phyloP scores from a whole-genome alignment of 92 coral and sea anemone genomes.

The Porites cylindrica region DNA sequence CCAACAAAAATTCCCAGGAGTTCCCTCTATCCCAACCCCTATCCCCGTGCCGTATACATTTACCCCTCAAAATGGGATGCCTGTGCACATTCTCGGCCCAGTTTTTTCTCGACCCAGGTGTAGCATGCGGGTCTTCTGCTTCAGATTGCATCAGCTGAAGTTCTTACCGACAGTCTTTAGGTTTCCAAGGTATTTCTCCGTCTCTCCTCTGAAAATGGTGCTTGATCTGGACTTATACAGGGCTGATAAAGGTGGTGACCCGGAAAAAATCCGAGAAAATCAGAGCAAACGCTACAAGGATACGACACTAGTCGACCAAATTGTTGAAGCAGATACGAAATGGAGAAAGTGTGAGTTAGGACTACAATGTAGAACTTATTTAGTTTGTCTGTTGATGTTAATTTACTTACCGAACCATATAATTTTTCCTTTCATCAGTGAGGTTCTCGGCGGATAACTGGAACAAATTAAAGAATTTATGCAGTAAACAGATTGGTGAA shows the following conservation, averaged over 20 bases:
- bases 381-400: not conserved
- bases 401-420: not conserved
- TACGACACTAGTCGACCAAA: conserved; percentile 91
- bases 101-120: conserved; percentile 6
- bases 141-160: conserved; percentile 95
- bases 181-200: conserved; percentile 70
- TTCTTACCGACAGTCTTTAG: conserved; percentile 35
- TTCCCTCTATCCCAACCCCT: too few relatives aligned
- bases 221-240: conserved; percentile 94
- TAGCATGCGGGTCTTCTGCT: conserved; percentile 69
- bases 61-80: not conserved
- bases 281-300: conserved; percentile 99
- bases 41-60: too few relatives aligned
- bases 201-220: conserved; percentile 87
- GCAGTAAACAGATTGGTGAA: conserved; percentile 99
- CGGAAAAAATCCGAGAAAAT: conserved; percentile 99
- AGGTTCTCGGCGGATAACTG: conserved; percentile 95
- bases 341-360: conserved; percentile 93
- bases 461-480: conserved; percentile 95
- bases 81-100: not conserved
- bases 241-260: conserved; percentile 95
- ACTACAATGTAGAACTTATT: not conserved
- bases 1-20: too few relatives aligned
- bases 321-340: conserved; percentile 92
- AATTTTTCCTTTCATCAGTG: conserved; percentile 50